Evolutionary conservation across 2,888 invertebrate genomes (phyloP), one percentile per base, ranked within the genome.

Genomic region (Reticulitermes lucifugus): DNA sequence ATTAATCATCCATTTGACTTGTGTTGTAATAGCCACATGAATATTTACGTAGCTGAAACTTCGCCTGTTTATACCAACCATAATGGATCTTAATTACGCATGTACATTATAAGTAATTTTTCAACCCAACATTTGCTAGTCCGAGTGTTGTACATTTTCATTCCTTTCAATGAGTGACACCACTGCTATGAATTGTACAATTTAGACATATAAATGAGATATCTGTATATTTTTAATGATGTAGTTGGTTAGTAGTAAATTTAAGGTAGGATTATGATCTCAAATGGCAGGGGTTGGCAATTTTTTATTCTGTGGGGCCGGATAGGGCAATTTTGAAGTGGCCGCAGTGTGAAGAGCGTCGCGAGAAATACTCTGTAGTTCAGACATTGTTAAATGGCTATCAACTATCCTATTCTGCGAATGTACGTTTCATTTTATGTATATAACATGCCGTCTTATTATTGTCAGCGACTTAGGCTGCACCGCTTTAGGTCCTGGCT

Each of bases 161-260:
- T 4, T 43, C 43, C 43, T 35, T 9, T 5, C 6, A 75, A 35
- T 9, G 12, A 77, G n/a, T 65, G n/a, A 65, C 1, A 65, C 6
- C n/a, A 46, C 22, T 46, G 0, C 10, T 46, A 46, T 77, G 46
- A 77, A 77, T 77, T 77, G 51, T 77, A 51, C 46, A 46, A n/a
- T n/a, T 77, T 77, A 77, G 77, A 22, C 77, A 51, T 46, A 77
- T 77, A 46, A 46, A 77, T 46, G 46, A 77, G 14, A 77, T 46
- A 77, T 46, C 77, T 77, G 29, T 77, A 77, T 77, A 77, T 77
- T 77, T 77, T 77, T n/a, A 46, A 77, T 77, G 22, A 18, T n/a
- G 51, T 77, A 77, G 77, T 77, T 77, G 43, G 43, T 46, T 41
- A 46, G 77, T 77, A 6, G 35, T 10, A 18, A 41, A 21, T 12